These are phyloP conservation scores for Orycteropus afer DNA, from an alignment of 2,113 vertebrate species.

Conservation along the genomic window DNA sequence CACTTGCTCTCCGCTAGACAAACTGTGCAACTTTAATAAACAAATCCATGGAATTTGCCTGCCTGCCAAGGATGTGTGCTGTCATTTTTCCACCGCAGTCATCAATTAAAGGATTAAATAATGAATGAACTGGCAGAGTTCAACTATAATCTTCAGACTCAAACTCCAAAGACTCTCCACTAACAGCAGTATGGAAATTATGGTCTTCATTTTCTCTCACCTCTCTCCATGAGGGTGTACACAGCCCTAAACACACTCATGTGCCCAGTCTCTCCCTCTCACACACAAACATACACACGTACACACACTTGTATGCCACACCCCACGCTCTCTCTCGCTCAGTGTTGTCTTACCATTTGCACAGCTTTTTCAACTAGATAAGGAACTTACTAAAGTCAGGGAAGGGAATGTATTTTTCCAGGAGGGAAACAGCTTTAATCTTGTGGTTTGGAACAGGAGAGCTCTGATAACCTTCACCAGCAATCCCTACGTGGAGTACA, in stretches of 20 bases:
- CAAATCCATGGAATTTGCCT: slow-evolving; percentile 77
- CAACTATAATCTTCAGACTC: slow-evolving; percentile 64
- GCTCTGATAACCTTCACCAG: not conserved
- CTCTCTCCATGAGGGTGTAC: not conserved
- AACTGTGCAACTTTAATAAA: slow-evolving; percentile 77
- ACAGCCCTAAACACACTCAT: not conserved
- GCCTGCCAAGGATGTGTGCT: slow-evolving; percentile 70
- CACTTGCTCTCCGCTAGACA: slow-evolving; percentile 43
- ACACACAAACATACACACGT: no score
- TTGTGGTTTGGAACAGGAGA: slow-evolving; percentile 1
- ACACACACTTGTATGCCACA: not conserved
- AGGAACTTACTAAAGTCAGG: slow-evolving; percentile 4
- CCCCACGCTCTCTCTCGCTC: not conserved
- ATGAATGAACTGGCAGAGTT: slow-evolving; percentile 78
- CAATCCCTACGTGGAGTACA: not conserved
- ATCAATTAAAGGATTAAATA: slow-evolving; percentile 84
- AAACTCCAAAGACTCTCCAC: not conserved
- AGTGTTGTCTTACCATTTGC: not conserved
- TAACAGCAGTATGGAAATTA: slow-evolving; percentile 40
- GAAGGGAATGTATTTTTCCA: not conserved
- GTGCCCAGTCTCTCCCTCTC: not conserved
- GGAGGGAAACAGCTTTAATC: not conserved
- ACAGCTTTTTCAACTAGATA: not conserved
- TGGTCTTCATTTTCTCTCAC: not conserved
- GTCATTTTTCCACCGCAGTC: slow-evolving; percentile 60